phyloP scores from a whole-genome alignment of 2,888 invertebrate species.

The Melieria omissa region DNA sequence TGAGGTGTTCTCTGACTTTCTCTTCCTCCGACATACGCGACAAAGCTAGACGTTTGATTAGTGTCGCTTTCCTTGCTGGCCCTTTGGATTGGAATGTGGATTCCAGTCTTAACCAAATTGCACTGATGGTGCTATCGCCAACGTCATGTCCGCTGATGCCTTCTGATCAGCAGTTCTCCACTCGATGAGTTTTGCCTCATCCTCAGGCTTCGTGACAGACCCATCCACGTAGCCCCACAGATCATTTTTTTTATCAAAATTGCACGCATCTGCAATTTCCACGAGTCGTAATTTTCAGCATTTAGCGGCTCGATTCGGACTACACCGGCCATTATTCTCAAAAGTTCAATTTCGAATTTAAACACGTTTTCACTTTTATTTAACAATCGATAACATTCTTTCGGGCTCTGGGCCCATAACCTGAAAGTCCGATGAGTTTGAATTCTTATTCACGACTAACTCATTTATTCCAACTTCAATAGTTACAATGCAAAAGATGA shows the following conservation, averaged over 20 bases:
- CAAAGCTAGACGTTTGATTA: constrained; percentile 59
- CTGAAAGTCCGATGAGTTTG: constrained; percentile 6
- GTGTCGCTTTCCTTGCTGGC: constrained; percentile 61
- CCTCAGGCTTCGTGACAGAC: constrained; percentile 6
- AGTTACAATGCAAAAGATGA: too few relatives aligned
- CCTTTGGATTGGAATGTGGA: constrained; percentile 59
- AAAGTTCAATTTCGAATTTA: neutral
- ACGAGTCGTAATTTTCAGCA: constrained; percentile 41
- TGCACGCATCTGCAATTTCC: constrained; percentile 45
- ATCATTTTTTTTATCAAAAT: constrained; percentile 41
- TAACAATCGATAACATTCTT: neutral
- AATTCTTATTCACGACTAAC: constrained; percentile 15
- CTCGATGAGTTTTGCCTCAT: neutral
- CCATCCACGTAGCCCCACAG: constrained; percentile 40
- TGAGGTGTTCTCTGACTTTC: constrained; percentile 57
- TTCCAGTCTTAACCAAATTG: too few relatives aligned
- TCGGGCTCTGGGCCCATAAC: constrained; percentile 25
- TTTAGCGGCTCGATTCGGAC: constrained; percentile 40
- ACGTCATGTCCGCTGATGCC: constrained; percentile 43
- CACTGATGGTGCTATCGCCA: constrained; percentile 45
- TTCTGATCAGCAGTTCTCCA: constrained; percentile 43
- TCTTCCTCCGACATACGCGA: constrained; percentile 55
- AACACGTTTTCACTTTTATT: neutral
- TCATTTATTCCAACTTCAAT: neutral
- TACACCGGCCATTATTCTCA: constrained; percentile 29